Evolutionary conservation across 30 jellyfish, hydroid and myxozoan genomes (phyloP).

Genomic region (Phacellophora camtschatica): DNA sequence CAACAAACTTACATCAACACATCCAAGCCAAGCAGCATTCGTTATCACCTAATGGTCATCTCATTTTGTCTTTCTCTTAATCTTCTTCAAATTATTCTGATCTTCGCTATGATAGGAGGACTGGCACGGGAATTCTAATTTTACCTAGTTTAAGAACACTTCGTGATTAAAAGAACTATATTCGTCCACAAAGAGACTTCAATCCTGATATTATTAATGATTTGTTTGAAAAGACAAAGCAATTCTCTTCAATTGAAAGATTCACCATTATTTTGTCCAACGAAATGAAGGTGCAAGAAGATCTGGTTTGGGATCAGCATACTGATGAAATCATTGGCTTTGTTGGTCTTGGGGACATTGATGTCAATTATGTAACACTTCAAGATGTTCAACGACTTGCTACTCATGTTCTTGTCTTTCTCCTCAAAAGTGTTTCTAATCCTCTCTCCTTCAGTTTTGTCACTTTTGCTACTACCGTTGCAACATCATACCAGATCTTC

Average conservation of each 20-base stretch:
- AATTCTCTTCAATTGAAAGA: constrained; percentile 15
- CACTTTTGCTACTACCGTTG: constrained; percentile 9
- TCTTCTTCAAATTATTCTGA: constrained; percentile 24
- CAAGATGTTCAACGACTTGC: constrained; percentile 42
- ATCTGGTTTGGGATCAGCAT: constrained; percentile 58
- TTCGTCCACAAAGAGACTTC: constrained; percentile 42
- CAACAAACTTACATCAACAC: constrained; percentile 13
- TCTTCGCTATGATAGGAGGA: constrained; percentile 36
- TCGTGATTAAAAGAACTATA: constrained; percentile 39
- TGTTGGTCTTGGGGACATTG: constrained; percentile 63
- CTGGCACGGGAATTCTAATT: constrained; percentile 40
- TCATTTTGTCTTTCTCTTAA: constrained; percentile 27
- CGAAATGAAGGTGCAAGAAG: constrained; percentile 57
- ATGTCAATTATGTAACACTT: constrained; percentile 35
- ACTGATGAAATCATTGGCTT: constrained; percentile 52
- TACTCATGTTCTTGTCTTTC: constrained; percentile 70
- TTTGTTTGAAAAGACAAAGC: background rate
- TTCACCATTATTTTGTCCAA: constrained; percentile 6
- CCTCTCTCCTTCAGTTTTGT: constrained; percentile 32
- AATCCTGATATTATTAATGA: constrained; percentile 40
- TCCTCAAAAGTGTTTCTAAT: constrained; percentile 38
- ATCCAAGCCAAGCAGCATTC: constrained; percentile 10
- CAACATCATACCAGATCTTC: constrained; percentile 46
- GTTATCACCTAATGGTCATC: constrained; percentile 38
- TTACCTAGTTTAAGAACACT: constrained; percentile 59